phyloP scores from a whole-genome alignment of 2,888 invertebrate genomes.

The Chymomyza caudatula region DNA sequence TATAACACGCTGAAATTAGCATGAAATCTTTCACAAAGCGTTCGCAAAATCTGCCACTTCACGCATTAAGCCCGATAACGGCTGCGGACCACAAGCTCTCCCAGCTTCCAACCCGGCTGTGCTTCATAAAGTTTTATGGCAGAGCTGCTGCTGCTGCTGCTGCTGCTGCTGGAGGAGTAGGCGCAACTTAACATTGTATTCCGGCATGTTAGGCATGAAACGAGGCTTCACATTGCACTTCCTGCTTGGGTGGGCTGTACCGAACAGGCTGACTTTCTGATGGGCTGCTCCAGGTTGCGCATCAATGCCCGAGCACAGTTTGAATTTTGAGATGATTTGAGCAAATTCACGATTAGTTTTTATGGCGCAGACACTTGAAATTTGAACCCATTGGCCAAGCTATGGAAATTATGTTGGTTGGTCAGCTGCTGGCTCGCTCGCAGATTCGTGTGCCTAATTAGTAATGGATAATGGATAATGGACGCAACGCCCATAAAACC shows the following conservation, averaged over 20 bases:
- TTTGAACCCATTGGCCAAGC: conserved; percentile 2
- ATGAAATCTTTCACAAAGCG: conserved; percentile 71
- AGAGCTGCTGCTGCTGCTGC: neutral
- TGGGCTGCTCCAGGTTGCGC: conserved; percentile 52
- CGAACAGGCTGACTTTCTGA: neutral
- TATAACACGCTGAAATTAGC: conserved; percentile 71
- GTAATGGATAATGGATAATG: conserved; percentile 11
- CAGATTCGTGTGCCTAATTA: conserved; percentile 37
- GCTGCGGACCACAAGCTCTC: neutral
- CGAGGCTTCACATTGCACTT: conserved; percentile 44
- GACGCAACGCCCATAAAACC: conserved; percentile 33
- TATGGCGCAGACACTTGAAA: conserved; percentile 37
- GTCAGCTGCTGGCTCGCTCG: neutral
- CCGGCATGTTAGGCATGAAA: conserved; percentile 51
- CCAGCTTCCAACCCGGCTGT: neutral
- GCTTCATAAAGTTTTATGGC: conserved; percentile 65
- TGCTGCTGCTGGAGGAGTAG: neutral
- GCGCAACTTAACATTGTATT: conserved; percentile 27
- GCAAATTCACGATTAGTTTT: conserved; percentile 56
- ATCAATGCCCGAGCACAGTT: conserved; percentile 42
- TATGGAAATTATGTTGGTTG: conserved; percentile 3
- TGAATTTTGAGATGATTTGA: conserved; percentile 41
- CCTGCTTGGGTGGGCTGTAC: conserved; percentile 58
- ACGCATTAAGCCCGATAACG: conserved; percentile 14
- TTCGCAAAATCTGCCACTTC: conserved; percentile 69